Evolutionary conservation across 2,113 vertebrate species (phyloP), one percentile per base, ranked within the genome.

Genomic region (Brienomyrus longianalis): DNA sequence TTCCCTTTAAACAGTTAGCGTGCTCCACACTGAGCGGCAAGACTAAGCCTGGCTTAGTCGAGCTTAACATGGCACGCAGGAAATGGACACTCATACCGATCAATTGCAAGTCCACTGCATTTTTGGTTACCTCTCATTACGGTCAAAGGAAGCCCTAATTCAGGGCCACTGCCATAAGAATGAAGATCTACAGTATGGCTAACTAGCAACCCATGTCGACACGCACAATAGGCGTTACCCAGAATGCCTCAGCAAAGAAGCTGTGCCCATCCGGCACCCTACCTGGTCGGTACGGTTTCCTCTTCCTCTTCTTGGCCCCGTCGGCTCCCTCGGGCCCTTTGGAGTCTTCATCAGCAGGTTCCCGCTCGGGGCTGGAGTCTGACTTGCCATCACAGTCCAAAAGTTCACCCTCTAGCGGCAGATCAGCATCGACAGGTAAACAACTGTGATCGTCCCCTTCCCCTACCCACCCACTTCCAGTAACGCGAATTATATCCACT

Each of bases 261-360:
- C n/a, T 96, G 0, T 96, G 97, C 94, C 91, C 93, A 96, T 95
- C 94, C 94, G 92, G 92, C 93, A 93, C 91, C 93, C 91, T 95
- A 99, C 98, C 98, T 92, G 98, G 98, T 93, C 98, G 96, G 93
- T 99, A 99, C n/a, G 98, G 98, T 94, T 99, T 99, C 94, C 98
- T 96, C 90, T 99, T 99, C 92, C 98, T 97, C 96, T 99, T 99
- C 94, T 99, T 99, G 91, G 97, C 92, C 17, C 95, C 95, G 59
- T 99, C 98, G 83, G 95, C 80, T 90, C 94, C 95, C 93, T 97
- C 96, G 5, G 89, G 92, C 92, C 96, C 97, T 94, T 99, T 99
- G 88, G 96, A 93, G 91, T 98, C 98, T 59, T 99, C 98, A 93
- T 99, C 98, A 90, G 93, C 96, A 89, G 96, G 93, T 94, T 99